Evolutionary conservation across 2,113 vertebrate species (phyloP), one percentile per base, ranked within the genome.

Genomic region (Pardalotus punctatus): DNA sequence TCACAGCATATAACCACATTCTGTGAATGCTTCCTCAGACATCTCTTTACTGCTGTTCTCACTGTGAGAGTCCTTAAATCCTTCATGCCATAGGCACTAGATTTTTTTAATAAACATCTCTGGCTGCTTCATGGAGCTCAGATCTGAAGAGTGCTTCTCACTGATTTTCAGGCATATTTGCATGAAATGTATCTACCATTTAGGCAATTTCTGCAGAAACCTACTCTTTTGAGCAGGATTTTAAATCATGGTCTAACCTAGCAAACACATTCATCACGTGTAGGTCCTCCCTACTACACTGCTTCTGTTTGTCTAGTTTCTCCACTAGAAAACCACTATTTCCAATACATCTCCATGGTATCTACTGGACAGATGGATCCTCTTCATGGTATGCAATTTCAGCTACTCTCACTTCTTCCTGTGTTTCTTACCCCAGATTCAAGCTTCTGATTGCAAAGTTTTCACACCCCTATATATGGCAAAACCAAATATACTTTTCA

Each of bases 61-160:
- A 35, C 43, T 67, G 17, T 72, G 8, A 58, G 2, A 76, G 21
- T 51, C 40, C 20, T 58, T 58, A 80, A 79, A 91, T 42, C 18
- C 11, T 86, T 80, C 23, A 38, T 45, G 70, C 6, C 50, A 60
- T 1, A 16, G 11, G 12, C 57, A 56, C 5, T 72, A 17, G 15
- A 40, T 61, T 16, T 78, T 77, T 67, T 66, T 40, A n/a, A 57
- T 24, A 47, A 48, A 27, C 0, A 5, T 28, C 14, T 42, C 40
- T 0, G 2, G 3, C 12, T 56, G 7, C 61, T 86, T 67, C 2
- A 5, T 43, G 33, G 64, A 86, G 35, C 25, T 83, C 20, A 80
- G 60, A 33, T 6, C 16, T 4, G 0, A 0, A 11, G 5, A 69
- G 20, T 0, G 0, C 29, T 61, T 72, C 57, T 80, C 48, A 86